A percentile compares a stretch with the other conserved stretches of the same genome.
Conservation (phyloP, 1,140 invertebrate genomes). For the Antheraea pernyi region DNA sequence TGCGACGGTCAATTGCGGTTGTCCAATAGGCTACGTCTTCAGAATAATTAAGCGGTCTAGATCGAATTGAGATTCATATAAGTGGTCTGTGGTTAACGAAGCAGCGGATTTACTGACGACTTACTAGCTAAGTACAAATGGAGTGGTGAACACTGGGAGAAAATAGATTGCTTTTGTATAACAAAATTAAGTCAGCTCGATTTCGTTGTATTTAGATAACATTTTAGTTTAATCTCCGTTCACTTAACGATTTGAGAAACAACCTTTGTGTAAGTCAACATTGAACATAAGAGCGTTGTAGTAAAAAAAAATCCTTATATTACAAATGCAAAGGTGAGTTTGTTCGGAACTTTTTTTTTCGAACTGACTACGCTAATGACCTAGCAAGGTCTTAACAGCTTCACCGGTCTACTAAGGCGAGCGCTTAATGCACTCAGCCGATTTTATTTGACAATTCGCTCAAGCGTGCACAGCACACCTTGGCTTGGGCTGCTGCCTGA, state of each 20-base stretch:
- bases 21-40: slow-evolving; percentile 18
- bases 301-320: too few relatives aligned
- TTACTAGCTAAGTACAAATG: background rate
- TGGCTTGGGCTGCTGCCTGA: too few relatives aligned
- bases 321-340: too few relatives aligned
- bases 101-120: background rate
- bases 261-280: background rate
- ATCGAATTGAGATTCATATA: slow-evolving; percentile 4
- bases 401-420: too few relatives aligned
- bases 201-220: background rate
- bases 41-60: slow-evolving; percentile 18
- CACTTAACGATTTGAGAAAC: background rate
- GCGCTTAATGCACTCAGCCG: too few relatives aligned
- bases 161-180: background rate
- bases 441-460: too few relatives aligned
- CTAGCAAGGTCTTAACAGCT: too few relatives aligned
- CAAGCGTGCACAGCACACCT: too few relatives aligned
- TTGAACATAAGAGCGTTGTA: too few relatives aligned
- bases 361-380: too few relatives aligned
- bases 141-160: background rate
- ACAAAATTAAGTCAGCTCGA: background rate
- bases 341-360: too few relatives aligned
- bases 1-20: slow-evolving; percentile 20
- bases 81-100: background rate
- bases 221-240: background rate